Conservation (phyloP, 2,113 vertebrate species). For the Xyliphius kryptos region DNA sequence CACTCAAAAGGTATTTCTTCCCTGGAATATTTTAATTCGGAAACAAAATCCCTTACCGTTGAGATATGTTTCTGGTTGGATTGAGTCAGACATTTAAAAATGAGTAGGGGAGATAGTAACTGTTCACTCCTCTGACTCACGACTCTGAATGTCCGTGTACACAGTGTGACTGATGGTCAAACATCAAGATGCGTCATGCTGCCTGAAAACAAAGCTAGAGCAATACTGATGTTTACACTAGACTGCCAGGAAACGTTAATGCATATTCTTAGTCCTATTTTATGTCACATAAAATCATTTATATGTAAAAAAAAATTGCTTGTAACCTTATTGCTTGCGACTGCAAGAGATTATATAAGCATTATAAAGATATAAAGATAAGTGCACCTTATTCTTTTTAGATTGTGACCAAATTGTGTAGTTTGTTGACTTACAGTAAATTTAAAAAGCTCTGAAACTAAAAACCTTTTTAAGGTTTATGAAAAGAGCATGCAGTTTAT, state of each 20-base stretch:
- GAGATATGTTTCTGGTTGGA: not conserved
- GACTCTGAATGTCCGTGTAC: slow-evolving; percentile 10
- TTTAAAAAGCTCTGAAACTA: no score
- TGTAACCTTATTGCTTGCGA: no score
- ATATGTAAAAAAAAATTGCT: no score
- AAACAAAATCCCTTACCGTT: not conserved
- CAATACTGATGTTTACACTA: slow-evolving; percentile 13
- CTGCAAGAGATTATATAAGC: no score
- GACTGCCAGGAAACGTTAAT: not conserved
- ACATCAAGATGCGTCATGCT: slow-evolving; percentile 18
- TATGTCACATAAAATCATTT: no score
- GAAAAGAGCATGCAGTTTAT: no score
- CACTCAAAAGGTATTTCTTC: no score
- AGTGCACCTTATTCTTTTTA: not conserved
- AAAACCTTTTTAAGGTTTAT: no score
- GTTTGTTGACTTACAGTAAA: no score
- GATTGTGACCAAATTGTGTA: no score
- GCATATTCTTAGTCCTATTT: not conserved
- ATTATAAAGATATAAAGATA: no score
- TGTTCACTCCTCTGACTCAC: not conserved
- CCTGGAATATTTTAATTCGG: no score
- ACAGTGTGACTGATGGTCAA: slow-evolving; percentile 19
- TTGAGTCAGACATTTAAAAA: not conserved
- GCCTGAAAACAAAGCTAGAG: not conserved
- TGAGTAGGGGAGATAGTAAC: not conserved